Conservation (phyloP, 2,888 invertebrate genomes). For the Conus canariensis region DNA sequence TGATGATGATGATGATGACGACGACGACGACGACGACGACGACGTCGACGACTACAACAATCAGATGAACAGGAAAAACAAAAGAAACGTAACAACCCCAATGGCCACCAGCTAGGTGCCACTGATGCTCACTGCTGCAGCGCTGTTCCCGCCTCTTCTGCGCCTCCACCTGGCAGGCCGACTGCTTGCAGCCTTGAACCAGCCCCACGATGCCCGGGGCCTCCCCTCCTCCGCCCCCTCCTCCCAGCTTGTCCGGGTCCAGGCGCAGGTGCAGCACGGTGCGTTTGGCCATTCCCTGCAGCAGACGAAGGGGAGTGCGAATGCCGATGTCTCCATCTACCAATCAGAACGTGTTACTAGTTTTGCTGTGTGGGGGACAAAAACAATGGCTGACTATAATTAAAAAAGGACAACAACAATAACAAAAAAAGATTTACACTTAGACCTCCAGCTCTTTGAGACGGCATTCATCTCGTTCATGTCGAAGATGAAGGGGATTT, state of each 20-base stretch:
- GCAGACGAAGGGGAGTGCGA: not conserved
- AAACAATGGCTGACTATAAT: not conserved
- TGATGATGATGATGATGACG: not conserved
- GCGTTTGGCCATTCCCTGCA: conserved; percentile 92
- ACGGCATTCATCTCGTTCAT: too few relatives aligned
- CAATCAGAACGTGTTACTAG: not conserved
- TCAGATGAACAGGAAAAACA: not conserved
- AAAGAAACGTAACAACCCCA: not conserved
- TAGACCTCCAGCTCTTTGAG: too few relatives aligned
- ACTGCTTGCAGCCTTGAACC: conserved; percentile 61
- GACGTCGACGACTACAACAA: not conserved
- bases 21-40: too few relatives aligned
- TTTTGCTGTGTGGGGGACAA: not conserved
- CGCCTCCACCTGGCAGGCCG: conserved; percentile 63
- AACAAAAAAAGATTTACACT: too few relatives aligned
- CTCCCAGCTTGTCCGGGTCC: conserved; percentile 60
- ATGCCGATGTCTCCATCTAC: too few relatives aligned
- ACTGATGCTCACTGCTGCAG: conserved; percentile 59
- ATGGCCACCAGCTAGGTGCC: not conserved
- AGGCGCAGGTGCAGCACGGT: conserved; percentile 72
- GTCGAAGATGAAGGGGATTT: too few relatives aligned
- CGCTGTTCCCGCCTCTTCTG: conserved; percentile 66
- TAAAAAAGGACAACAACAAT: too few relatives aligned
- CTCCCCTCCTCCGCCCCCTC: conserved; percentile 38
- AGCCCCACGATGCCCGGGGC: conserved; percentile 59